Evolutionary conservation across 2,113 vertebrate species (phyloP).

Genomic region (Quiscalus mexicanus): DNA sequence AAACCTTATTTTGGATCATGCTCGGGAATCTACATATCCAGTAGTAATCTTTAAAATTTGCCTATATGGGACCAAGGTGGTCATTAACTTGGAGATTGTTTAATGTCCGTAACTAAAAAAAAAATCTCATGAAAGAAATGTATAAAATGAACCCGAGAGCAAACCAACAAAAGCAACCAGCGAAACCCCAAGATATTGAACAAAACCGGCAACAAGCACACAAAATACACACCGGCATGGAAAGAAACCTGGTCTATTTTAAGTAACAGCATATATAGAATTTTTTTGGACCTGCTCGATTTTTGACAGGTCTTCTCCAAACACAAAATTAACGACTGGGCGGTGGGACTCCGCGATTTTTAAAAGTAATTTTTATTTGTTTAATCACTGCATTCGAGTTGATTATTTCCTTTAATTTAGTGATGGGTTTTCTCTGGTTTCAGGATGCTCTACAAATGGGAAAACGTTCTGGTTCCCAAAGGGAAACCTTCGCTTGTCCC

Average conservation of each 20-base stretch:
- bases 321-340: background rate
- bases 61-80: background rate
- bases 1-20: background rate
- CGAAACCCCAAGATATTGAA: background rate
- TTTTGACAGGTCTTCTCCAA: background rate
- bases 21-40: background rate
- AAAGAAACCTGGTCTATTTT: slow-evolving; percentile 54
- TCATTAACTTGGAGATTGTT: background rate
- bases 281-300: background rate
- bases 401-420: background rate
- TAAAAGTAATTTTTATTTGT: background rate
- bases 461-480: slow-evolving; percentile 57
- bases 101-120: background rate
- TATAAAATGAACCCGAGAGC: background rate
- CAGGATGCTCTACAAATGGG: slow-evolving; percentile 3
- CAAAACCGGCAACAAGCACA: background rate
- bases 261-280: background rate
- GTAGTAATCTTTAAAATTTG: background rate
- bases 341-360: background rate
- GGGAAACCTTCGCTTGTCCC: slow-evolving; percentile 3
- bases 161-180: background rate
- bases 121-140: background rate
- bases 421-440: background rate
- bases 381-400: rapidly evolving
- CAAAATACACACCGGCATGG: background rate